Percentiles rank a stretch among this genome's conserved stretches.
phyloP scores from a whole-genome alignment of 2,113 vertebrate genomes.

The Clarias batrachus region DNA sequence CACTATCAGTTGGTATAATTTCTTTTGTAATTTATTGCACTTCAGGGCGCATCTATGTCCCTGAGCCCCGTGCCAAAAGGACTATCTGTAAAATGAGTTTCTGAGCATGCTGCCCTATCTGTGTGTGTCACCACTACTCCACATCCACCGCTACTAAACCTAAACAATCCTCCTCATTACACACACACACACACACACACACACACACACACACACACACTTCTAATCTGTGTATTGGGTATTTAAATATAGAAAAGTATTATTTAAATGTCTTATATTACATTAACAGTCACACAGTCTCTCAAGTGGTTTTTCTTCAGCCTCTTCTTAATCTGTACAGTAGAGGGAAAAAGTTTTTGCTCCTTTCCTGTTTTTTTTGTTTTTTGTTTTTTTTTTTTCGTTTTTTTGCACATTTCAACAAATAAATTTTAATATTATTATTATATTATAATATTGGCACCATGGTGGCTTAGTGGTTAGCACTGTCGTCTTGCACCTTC shows the following conservation, averaged over 20 bases:
- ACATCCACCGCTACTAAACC: neutral
- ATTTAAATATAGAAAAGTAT: neutral
- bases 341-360: too few relatives aligned
- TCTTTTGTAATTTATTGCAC: conserved; percentile 54
- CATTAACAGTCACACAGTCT: neutral
- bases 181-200: neutral
- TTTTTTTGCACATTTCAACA: too few relatives aligned
- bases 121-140: conserved; percentile 36
- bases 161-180: neutral
- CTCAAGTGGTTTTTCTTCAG: neutral
- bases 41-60: conserved; percentile 35
- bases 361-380: too few relatives aligned
- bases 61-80: conserved; percentile 12
- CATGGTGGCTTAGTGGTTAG: too few relatives aligned
- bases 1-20: conserved; percentile 57
- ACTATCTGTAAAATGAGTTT: conserved; percentile 54
- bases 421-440: too few relatives aligned
- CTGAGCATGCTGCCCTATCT: conserved; percentile 37
- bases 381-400: too few relatives aligned
- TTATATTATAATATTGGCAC: too few relatives aligned
- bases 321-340: neutral
- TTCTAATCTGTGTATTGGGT: neutral
- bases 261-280: neutral
- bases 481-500: too few relatives aligned
- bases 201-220: neutral